These are phyloP conservation scores for Nerophis lumbriciformis DNA, from an alignment of 2,113 vertebrate species.

Conservation along the genomic window DNA sequence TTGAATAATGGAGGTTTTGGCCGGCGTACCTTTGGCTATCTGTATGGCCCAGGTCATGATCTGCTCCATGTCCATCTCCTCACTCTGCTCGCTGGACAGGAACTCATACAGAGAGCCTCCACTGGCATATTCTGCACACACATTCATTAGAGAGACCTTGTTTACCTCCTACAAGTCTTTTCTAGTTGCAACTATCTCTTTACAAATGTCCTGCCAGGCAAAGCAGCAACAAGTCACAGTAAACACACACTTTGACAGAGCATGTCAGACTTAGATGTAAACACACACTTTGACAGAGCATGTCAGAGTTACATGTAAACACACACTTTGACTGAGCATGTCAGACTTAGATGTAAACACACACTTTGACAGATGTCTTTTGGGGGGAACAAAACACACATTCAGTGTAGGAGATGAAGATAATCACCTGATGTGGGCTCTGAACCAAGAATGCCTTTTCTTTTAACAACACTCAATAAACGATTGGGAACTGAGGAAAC, in stretches of 20 bases:
- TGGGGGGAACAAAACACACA: too few species aligned
- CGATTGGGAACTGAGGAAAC: too few species aligned
- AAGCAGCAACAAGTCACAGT: conserved; percentile 1
- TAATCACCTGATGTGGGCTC: too few species aligned
- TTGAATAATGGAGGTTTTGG: neutral
- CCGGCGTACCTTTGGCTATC: conserved; percentile 88
- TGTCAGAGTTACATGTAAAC: neutral
- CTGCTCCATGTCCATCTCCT: conserved; percentile 97
- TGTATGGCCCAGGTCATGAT: conserved; percentile 97
- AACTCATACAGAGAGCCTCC: conserved; percentile 94
- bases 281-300: conserved; percentile 9
- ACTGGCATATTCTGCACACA: conserved; percentile 83
- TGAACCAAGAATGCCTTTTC: too few species aligned
- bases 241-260: conserved; percentile 6
- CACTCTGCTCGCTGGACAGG: conserved; percentile 92
- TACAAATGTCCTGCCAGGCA: conserved; percentile 65
- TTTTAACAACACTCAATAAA: too few species aligned
- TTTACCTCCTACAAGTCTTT: neutral
- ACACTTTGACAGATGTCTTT: too few species aligned
- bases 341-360: too few species aligned
- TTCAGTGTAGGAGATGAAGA: too few species aligned
- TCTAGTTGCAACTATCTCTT: conserved; percentile 44
- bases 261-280: neutral
- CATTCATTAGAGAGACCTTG: neutral
- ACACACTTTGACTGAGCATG: neutral